Base-by-base conservation (phyloP, 2,113 vertebrate genomes). In the Antigone vipio region DNA sequence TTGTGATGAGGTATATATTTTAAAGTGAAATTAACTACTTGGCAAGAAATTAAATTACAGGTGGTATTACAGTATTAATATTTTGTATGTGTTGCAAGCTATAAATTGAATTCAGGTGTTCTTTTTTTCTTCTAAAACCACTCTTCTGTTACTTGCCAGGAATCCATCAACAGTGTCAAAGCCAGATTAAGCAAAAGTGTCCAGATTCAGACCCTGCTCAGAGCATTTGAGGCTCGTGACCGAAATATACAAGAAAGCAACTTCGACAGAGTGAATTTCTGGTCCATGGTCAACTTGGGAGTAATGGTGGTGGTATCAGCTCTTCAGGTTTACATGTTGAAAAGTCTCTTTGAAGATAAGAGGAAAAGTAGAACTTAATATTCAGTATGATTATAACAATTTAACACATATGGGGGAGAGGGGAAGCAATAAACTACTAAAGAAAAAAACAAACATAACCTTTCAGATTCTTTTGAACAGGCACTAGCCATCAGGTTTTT, bases 221-320 rank as follows among this genome's bases (percentile, higher is more conserved):
- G 98, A 97, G 99, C 99, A 19, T 99, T 99, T 72, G 99, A 99
- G 97, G 99, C 99, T 84, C 99, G 99, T 8, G 99, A 99, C 98
- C 98, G 99, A 69, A 99, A 99, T 88, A 97, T 99, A 82, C 99
- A 99, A 97, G 99, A 99, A 98, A 99, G 99, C 97, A 99, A 99
- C 98, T 99, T 97, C 55, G 98, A 99, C 35, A 98, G 99, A 83
- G 99, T 99, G 79, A 99, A 99, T 97, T 98, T 99, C 85, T 99
- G 99, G 99, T 99, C 99, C 15, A 77, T 98, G 78, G 94, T 99
- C 91, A 99, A 99, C 96, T 93, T 99, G 90, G 72, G 98, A 53
- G 97, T 99, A 66, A 99, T 99, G 99, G 93, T 99, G 93, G 73
- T 98, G 67, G 99, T 99, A 59, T 99, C 99, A 15, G 98, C 98